Percentiles rank a stretch among this genome's conserved stretches.
Conservation (phyloP, 1,140 invertebrate species). For the Sycobia sp. region DNA sequence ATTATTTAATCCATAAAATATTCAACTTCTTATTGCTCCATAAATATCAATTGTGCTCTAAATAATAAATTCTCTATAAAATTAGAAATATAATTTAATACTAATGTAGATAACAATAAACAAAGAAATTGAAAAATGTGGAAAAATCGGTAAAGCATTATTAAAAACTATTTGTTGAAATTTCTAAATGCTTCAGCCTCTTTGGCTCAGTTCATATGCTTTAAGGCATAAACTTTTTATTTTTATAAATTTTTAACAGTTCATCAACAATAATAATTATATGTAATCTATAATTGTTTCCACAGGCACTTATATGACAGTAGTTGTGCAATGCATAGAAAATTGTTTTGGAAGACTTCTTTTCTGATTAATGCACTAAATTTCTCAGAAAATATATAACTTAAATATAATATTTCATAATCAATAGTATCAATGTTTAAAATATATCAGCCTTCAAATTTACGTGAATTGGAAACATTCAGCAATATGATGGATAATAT, state of each 20-base stretch:
- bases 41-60: conserved; percentile 12
- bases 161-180: conserved; percentile 17
- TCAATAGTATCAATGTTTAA: conserved; percentile 25
- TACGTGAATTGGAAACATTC: conserved; percentile 55
- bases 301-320: conserved; percentile 35
- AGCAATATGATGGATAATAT: conserved; percentile 58
- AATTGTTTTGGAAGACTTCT: conserved; percentile 36
- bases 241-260: conserved; percentile 32
- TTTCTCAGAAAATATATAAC: conserved; percentile 30
- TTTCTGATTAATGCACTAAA: conserved; percentile 28
- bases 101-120: conserved; percentile 29
- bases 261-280: conserved; percentile 33
- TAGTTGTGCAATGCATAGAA: conserved; percentile 34
- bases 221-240: conserved; percentile 11
- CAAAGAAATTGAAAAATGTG: conserved; percentile 13
- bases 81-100: conserved; percentile 28
- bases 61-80: conserved; percentile 20
- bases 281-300: conserved; percentile 19
- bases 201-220: conserved; percentile 10
- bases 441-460: conserved; percentile 22
- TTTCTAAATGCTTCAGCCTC: conserved; percentile 19
- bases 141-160: conserved; percentile 5
- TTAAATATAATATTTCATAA: conserved; percentile 29
- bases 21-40: conserved; percentile 6
- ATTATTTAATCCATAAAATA: conserved; percentile 35